Conservation (phyloP, 1,140 invertebrate species). For the Dryas iulia region DNA sequence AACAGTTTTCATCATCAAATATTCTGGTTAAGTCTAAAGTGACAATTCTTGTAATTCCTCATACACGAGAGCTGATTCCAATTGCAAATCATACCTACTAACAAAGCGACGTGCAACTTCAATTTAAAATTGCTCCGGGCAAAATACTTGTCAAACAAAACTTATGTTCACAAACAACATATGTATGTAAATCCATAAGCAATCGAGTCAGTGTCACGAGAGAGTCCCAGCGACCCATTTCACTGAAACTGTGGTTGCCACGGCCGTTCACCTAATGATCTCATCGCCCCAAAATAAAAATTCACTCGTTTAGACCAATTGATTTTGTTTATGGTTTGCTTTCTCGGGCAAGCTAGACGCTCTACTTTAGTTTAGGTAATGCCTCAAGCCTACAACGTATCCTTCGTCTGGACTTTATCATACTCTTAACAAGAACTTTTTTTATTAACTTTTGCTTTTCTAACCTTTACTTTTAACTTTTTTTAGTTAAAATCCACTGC, state of each 20-base stretch:
- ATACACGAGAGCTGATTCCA: neutral
- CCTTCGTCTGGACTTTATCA: slow-evolving; percentile 39
- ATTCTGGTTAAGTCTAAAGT: neutral
- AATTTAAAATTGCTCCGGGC: neutral
- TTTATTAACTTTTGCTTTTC: too few relatives aligned
- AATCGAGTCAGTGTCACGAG: neutral
- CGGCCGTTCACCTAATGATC: slow-evolving; percentile 75
- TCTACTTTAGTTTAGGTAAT: slow-evolving; percentile 50
- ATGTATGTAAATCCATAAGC: neutral
- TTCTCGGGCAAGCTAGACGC: slow-evolving; percentile 58
- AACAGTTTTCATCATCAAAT: neutral
- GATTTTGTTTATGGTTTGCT: slow-evolving; percentile 66
- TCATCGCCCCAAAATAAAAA: slow-evolving; percentile 74
- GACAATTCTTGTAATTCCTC: neutral
- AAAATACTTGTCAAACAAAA: neutral
- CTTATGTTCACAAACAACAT: neutral
- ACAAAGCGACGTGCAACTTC: neutral
- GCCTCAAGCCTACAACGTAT: neutral
- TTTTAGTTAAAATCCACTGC: too few relatives aligned
- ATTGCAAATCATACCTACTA: neutral
- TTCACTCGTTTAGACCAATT: slow-evolving; percentile 66
- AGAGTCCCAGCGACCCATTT: slow-evolving; percentile 46
- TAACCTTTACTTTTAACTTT: too few relatives aligned
- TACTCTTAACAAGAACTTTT: slow-evolving; percentile 19
- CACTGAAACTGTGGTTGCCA: slow-evolving; percentile 43